Conservation (phyloP, 2,113 vertebrate species). For the Hemicordylus capensis region DNA sequence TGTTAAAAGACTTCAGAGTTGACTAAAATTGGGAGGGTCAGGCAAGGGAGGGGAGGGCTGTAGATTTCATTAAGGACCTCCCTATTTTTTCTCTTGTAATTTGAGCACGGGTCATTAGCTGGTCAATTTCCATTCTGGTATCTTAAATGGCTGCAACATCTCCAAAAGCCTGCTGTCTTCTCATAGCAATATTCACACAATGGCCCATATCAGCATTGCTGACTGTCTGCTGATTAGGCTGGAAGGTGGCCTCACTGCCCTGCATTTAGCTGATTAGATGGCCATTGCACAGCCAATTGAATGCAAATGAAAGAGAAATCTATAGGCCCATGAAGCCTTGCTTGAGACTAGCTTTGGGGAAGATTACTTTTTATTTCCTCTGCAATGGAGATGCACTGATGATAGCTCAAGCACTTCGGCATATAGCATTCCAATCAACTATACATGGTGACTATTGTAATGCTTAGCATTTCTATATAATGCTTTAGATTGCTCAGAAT, state of each 20-base stretch:
- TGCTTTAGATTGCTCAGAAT: neutral
- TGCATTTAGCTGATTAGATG: slow-evolving; percentile 16
- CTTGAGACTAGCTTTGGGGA: neutral
- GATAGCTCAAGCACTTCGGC: neutral
- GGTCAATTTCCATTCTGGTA: neutral
- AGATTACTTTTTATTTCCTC: slow-evolving; percentile 2
- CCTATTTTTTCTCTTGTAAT: too few species aligned
- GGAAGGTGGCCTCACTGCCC: neutral
- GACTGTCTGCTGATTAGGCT: neutral
- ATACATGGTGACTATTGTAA: neutral
- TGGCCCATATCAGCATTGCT: neutral
- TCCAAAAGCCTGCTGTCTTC: neutral
- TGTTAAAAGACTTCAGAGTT: too few species aligned
- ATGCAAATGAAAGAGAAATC: slow-evolving; percentile 25
- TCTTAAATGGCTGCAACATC: neutral
- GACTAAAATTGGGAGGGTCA: too few species aligned
- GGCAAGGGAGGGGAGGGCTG: too few species aligned
- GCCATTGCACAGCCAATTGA: neutral
- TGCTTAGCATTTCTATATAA: neutral
- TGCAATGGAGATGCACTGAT: neutral
- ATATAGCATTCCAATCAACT: neutral
- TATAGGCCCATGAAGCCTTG: neutral
- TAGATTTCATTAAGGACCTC: too few species aligned
- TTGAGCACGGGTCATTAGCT: neutral
- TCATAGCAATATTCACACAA: neutral